Conservation (phyloP, 2,113 vertebrate genomes). For the Melanotaenia duboulayi region DNA sequence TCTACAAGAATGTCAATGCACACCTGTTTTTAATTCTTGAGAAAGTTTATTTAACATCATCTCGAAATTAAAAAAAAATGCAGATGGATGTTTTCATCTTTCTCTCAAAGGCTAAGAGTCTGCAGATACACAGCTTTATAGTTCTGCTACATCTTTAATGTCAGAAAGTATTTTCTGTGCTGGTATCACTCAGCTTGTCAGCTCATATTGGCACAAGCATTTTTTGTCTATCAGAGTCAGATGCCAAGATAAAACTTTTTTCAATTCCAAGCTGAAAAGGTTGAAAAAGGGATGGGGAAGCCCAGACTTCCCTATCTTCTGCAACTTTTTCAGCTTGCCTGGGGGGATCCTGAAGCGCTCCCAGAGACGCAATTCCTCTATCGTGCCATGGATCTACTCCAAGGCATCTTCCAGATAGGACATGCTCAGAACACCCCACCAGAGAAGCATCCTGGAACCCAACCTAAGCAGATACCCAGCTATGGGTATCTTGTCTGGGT, state of each 20-base stretch:
- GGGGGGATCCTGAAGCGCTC: too few species aligned
- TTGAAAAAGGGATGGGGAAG: background rate
- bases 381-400: too few species aligned
- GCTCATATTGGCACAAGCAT: slow-evolving; percentile 43
- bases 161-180: slow-evolving; percentile 34
- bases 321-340: too few species aligned
- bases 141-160: slow-evolving; percentile 30
- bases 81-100: slow-evolving; percentile 31
- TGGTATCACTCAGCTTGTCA: slow-evolving; percentile 57
- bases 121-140: slow-evolving; percentile 9
- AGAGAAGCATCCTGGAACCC: too few species aligned
- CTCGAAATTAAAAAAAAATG: slow-evolving; percentile 18
- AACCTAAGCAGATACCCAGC: too few species aligned
- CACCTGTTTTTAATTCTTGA: slow-evolving; percentile 35
- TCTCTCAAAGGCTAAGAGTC: slow-evolving; percentile 31
- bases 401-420: too few species aligned
- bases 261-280: slow-evolving; percentile 42
- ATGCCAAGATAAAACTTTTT: slow-evolving; percentile 65
- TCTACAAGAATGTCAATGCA: slow-evolving; percentile 39
- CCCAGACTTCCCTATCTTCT: too few species aligned
- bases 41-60: background rate
- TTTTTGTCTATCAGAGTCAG: slow-evolving; percentile 58
- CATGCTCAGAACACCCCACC: too few species aligned
- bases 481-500: too few species aligned
- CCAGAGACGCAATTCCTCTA: too few species aligned